A percentile compares a stretch with the other conserved stretches of the same genome.
Evolutionary conservation across 2,797 vertebrate genomes (phyloP).

Genomic region (Fistularia tabacaria): DNA sequence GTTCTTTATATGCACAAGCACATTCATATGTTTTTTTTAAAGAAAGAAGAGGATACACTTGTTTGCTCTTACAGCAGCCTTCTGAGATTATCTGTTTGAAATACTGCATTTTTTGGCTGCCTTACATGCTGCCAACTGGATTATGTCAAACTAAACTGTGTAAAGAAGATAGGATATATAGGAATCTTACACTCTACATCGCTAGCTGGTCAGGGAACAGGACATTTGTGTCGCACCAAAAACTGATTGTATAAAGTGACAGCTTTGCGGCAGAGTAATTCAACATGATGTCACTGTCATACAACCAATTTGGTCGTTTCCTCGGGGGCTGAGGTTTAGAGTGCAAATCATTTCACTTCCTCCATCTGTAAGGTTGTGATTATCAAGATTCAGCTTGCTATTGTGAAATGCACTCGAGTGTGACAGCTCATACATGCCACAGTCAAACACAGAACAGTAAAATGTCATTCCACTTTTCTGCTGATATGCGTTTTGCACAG

Average conservation of each 20-base stretch:
- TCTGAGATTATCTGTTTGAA: slow-evolving; percentile 8
- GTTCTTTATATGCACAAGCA: too few relatives aligned
- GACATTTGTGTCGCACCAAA: background rate
- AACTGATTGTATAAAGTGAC: slow-evolving; percentile 20
- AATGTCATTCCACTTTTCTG: slow-evolving; percentile 1
- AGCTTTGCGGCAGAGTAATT: slow-evolving; percentile 28
- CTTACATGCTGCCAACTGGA: background rate
- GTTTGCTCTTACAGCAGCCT: background rate
- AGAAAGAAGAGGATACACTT: too few relatives aligned
- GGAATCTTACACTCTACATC: background rate
- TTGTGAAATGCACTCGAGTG: slow-evolving; percentile 22
- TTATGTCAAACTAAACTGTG: slow-evolving; percentile 5
- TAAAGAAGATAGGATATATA: background rate
- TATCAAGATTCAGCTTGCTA: slow-evolving; percentile 13
- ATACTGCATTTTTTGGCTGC: slow-evolving; percentile 2
- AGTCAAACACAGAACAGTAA: slow-evolving; percentile 13
- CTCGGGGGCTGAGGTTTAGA: slow-evolving; percentile 12
- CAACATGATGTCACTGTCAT: slow-evolving; percentile 31
- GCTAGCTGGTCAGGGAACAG: background rate
- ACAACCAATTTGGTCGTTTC: slow-evolving; percentile 29
- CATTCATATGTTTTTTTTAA: too few relatives aligned
- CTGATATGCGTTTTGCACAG: background rate
- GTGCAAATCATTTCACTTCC: slow-evolving; percentile 29
- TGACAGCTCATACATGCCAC: slow-evolving; percentile 12
- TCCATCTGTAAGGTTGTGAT: slow-evolving; percentile 20